Base-by-base conservation (phyloP, 2,113 vertebrate species). In the Notechis scutatus region DNA sequence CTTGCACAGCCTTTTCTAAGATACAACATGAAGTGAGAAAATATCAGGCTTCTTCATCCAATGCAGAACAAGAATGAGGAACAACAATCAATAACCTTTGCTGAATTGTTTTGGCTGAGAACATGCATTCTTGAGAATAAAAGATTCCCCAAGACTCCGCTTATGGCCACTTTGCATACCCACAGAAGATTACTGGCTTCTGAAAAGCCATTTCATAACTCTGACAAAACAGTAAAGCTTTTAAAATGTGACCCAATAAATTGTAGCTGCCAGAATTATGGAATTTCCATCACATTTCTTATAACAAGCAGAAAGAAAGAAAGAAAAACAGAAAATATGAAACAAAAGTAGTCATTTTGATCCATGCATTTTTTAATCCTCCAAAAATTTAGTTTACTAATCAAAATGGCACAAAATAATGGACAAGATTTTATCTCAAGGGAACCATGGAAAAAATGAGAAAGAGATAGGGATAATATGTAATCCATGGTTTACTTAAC, bases 1-100 rank as follows among this genome's bases (percentile, higher is more conserved):
- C 0, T 50, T 8, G 0, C 0, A 1, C 0, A 0, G 52, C 29
- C 0, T 87, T 94, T 94, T 45, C 74, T 24, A 50, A 24, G 81
- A 92, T 87, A 52, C 5, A 47, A 47, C 15, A 0, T 57, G 3
- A 93, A 93, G 85, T 15, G 86, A 29, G n/a, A 85, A 42, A 12
- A 45, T 94, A 87, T 39, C 9, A 74, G 1, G 92, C 29, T 87
- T 26, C 74, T 21, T 47, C 1, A 93, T 69, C 29, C 0, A 7
- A 89, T 91, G 47, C 0, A 23, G 0, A 1, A 55, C 64, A 52
- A 47, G 10, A 3, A 50, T 87, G 42, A 39, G 85, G 45, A 50
- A 47, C 9, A 50, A 47, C 64, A n/a, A 50, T 47, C 20, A 50
- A 86, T 45, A 86, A 9, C 26, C 42, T 47, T 47, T 12, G 45